A percentile compares a stretch with the other conserved stretches of the same genome.
These are phyloP conservation scores for Podocnemis expansa DNA, from an alignment of 2,113 vertebrate genomes.

Conservation along the genomic window DNA sequence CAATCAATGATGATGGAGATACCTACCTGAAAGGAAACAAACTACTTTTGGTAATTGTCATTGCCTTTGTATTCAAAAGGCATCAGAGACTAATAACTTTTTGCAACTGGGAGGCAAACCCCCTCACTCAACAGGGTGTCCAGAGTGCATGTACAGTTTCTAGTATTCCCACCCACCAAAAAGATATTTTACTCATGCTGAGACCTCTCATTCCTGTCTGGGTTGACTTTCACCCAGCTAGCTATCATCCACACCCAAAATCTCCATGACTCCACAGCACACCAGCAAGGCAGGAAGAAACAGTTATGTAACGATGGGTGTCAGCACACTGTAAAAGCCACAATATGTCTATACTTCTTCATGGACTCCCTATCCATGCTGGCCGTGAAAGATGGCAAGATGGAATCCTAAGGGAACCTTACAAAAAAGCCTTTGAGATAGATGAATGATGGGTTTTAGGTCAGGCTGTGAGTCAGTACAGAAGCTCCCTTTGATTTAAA, in stretches of 20 bases:
- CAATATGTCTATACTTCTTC: background rate
- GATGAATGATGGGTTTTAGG: too few relatives aligned
- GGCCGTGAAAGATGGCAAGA: too few relatives aligned
- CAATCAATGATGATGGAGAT: background rate
- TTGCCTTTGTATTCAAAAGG: background rate
- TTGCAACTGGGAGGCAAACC: background rate
- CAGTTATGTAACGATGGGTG: background rate
- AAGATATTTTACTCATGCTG: too few relatives aligned
- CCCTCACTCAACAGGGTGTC: background rate
- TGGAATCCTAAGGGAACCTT: too few relatives aligned
- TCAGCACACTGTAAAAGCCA: background rate
- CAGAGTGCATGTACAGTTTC: background rate
- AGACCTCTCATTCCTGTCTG: background rate
- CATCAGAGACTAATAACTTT: background rate
- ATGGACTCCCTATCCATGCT: too few relatives aligned
- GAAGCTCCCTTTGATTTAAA: background rate
- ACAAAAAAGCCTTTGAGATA: too few relatives aligned
- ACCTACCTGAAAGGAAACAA: background rate
- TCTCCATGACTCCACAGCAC: background rate
- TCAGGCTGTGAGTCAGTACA: background rate
- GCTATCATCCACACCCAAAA: background rate
- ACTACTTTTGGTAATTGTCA: background rate
- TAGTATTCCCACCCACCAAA: too few relatives aligned
- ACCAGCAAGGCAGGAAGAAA: background rate
- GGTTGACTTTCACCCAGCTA: background rate